Evolutionary conservation across 2,888 invertebrate species (phyloP).

Genomic region (Balanococcus diminutus): DNA sequence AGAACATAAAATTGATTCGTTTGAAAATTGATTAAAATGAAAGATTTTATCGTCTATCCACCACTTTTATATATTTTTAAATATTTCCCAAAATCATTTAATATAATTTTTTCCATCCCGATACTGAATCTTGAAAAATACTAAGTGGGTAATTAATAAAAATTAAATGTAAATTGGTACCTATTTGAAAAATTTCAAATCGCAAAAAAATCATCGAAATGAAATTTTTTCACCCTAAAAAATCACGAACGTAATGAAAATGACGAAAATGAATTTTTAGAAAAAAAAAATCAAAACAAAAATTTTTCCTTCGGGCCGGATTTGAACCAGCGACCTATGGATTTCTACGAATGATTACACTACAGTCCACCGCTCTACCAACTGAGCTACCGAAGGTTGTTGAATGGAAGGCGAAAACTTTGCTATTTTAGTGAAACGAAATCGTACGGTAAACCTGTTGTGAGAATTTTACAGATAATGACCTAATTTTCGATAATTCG

Average conservation of each 20-base stretch:
- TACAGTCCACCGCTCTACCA: conserved; percentile 61
- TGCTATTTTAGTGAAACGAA: background rate
- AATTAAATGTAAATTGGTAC: too few relatives aligned
- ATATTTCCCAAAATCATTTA: too few relatives aligned
- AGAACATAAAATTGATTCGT: too few relatives aligned
- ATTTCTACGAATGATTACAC: conserved; percentile 57
- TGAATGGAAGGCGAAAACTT: background rate
- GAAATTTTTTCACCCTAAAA: background rate
- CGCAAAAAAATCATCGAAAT: background rate
- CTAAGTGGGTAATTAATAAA: too few relatives aligned
- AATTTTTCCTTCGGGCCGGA: conserved; percentile 54
- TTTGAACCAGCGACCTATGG: conserved; percentile 57
- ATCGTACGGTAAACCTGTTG: background rate
- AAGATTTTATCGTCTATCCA: too few relatives aligned
- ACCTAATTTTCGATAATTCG: background rate
- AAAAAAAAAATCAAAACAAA: conserved; percentile 60
- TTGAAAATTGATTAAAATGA: too few relatives aligned
- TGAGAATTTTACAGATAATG: background rate
- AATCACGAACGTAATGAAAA: background rate
- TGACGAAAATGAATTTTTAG: conserved; percentile 59
- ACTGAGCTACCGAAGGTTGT: conserved; percentile 59
- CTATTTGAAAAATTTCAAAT: too few relatives aligned
- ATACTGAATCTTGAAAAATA: background rate
- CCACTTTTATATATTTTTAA: too few relatives aligned
- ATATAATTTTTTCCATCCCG: background rate